Percentiles rank a stretch among this genome's conserved stretches.
phyloP scores from a whole-genome alignment of 2,797 vertebrate genomes.

The Chelon labrosus region DNA sequence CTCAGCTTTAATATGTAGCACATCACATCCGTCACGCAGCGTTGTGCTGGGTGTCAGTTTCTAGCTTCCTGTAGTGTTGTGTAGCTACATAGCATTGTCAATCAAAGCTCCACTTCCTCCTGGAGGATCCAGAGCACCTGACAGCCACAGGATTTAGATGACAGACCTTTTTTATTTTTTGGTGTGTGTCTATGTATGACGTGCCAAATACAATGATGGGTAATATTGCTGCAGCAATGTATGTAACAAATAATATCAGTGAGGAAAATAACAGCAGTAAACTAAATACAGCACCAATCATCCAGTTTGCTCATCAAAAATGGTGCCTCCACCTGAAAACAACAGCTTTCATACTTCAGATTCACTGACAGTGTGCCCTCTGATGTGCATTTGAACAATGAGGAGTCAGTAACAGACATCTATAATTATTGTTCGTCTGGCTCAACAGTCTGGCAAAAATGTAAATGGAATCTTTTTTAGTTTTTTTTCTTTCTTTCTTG shows the following conservation, averaged over 20 bases:
- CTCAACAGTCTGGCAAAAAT: conserved; percentile 40
- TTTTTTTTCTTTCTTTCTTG: conserved; percentile 1
- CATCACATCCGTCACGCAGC: no score
- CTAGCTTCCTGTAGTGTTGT: no score
- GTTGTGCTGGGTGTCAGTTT: no score
- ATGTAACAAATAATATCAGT: not conserved
- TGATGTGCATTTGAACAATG: conserved; percentile 14
- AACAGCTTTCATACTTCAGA: conserved; percentile 2
- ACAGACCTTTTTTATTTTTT: no score
- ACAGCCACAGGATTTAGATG: no score
- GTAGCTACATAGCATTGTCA: no score
- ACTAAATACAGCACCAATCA: conserved; percentile 2
- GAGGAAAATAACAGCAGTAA: not conserved
- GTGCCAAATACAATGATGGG: no score
- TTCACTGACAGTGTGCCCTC: not conserved
- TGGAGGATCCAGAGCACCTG: no score
- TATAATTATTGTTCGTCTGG: conserved; percentile 17
- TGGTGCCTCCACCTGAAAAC: conserved; percentile 20
- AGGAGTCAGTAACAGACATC: conserved; percentile 14
- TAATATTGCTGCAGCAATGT: no score
- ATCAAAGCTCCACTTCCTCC: no score
- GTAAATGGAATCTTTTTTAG: conserved; percentile 24
- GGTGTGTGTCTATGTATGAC: no score
- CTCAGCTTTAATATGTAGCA: no score
- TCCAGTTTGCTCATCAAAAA: conserved; percentile 1